Base-by-base conservation (phyloP, 2,797 vertebrate genomes). In the Cossypha dichroa region DNA sequence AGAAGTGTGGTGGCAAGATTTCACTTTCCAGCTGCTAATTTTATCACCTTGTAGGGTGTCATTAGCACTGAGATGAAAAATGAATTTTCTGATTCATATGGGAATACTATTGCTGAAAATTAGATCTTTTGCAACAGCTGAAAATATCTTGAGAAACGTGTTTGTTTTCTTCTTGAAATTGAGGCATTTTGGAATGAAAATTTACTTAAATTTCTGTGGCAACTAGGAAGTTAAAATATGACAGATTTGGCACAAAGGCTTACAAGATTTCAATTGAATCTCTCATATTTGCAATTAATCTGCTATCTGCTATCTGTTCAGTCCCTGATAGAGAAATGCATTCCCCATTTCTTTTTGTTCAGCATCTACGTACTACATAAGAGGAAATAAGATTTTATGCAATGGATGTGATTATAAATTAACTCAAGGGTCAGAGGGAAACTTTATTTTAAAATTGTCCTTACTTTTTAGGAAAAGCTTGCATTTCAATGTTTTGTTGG, bases 31-130 rank as follows among this genome's bases (percentile, higher is more conserved):
- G 84, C 20, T 68, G 91, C 68, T 92, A 55, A 89, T 82, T 83
- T 89, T 92, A 69, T 92, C 81, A 88, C 91, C 68, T 91, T 58
- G 72, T 72, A 60, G 88, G 84, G 88, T 85, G 40, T 88, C 86
- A 88, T 97, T 94, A 94, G 33, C 75, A 55, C 56, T 33, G 45
- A 70, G 68, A 88, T 72, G 68, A 83, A 90, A 88, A 56, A 68
- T 52, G 36, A 7, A 68, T 46, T 64, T 93, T 92, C 81, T 92
- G 60, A 91, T 82, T 93, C 51, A 45, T 56, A 72, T 70, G 66
- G 60, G 49, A 83, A 77, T 55, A 60, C 6, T 60, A 3, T 52
- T 77, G 11, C 74, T 73, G 84, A 86, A 90, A 91, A 90, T 55
- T 13, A 76, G 22, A 40, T 29, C 10, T 43, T 93, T 75, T 74